Evolutionary conservation across 1,140 invertebrate genomes (phyloP).

Genomic region (Drosophila malerkotliana): DNA sequence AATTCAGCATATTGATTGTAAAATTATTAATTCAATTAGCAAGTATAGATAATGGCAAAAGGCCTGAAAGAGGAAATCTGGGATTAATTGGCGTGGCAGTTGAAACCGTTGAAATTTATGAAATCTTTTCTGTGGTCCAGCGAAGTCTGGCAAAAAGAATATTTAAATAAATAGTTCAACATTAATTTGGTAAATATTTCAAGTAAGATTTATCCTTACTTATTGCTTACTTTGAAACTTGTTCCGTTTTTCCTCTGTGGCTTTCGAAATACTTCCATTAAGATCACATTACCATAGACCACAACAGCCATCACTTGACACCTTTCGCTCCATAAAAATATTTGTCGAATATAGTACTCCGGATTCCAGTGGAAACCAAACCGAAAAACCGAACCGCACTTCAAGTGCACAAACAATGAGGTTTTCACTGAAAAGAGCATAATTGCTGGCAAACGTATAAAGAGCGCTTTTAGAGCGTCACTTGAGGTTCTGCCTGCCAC

Average conservation of each 20-base stretch:
- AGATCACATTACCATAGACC: slow-evolving; percentile 35
- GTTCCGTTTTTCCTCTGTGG: background rate
- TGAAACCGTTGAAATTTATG: slow-evolving; percentile 14
- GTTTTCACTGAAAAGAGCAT: slow-evolving; percentile 21
- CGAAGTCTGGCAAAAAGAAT: background rate
- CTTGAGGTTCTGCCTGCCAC: slow-evolving; percentile 38
- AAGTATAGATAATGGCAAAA: slow-evolving; percentile 32
- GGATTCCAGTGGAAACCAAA: slow-evolving; percentile 7
- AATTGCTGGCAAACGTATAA: slow-evolving; percentile 15
- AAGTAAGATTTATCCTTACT: background rate
- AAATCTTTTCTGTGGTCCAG: background rate
- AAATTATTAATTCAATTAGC: slow-evolving; percentile 72
- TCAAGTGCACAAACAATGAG: slow-evolving; percentile 28
- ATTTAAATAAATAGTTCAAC: background rate
- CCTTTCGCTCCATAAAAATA: slow-evolving; percentile 20
- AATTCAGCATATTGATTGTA: slow-evolving; percentile 47
- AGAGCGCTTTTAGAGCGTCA: slow-evolving; percentile 8
- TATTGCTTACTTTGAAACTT: background rate
- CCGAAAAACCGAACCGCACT: slow-evolving; percentile 17
- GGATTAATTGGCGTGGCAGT: slow-evolving; percentile 39
- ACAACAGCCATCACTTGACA: slow-evolving; percentile 36
- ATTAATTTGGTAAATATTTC: background rate
- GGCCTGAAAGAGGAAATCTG: slow-evolving; percentile 29
- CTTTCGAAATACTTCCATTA: slow-evolving; percentile 17
- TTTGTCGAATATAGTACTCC: slow-evolving; percentile 26